A percentile compares a stretch with the other conserved stretches of the same genome.
Evolutionary conservation across 2,797 vertebrate species (phyloP).

Genomic region (Hemibagrus guttatus): DNA sequence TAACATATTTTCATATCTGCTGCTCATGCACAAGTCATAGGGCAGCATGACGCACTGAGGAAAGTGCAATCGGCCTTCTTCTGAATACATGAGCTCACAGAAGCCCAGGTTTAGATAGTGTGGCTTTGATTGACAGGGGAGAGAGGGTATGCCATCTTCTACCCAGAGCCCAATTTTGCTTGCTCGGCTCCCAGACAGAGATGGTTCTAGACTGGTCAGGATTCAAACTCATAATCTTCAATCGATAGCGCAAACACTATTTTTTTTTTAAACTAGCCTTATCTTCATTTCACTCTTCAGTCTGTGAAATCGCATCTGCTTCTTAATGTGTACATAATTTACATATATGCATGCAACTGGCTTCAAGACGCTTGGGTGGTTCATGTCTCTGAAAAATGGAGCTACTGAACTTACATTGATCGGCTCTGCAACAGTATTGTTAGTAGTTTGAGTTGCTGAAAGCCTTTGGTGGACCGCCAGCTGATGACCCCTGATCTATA

Average conservation of each 20-base stretch:
- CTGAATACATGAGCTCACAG: not conserved
- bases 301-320: not conserved
- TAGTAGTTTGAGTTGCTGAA: conserved; percentile 1
- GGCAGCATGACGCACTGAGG: not conserved
- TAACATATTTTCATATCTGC: not conserved
- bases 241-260: not conserved
- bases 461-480: not conserved
- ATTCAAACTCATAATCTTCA: not conserved
- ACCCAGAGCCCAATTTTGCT: not conserved
- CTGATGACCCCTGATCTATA: conserved; percentile 17
- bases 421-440: not conserved
- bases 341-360: not conserved
- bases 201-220: not conserved
- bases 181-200: not conserved
- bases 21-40: not conserved
- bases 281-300: not conserved
- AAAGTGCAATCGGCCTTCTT: not conserved
- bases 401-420: not conserved
- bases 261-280: too few relatives aligned
- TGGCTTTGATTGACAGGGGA: not conserved
- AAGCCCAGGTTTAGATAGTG: not conserved
- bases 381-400: not conserved
- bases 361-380: not conserved
- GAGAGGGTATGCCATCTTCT: not conserved
- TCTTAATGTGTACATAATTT: not conserved